Base-by-base conservation (phyloP, 2,113 vertebrate genomes). In the Chauna torquata region DNA sequence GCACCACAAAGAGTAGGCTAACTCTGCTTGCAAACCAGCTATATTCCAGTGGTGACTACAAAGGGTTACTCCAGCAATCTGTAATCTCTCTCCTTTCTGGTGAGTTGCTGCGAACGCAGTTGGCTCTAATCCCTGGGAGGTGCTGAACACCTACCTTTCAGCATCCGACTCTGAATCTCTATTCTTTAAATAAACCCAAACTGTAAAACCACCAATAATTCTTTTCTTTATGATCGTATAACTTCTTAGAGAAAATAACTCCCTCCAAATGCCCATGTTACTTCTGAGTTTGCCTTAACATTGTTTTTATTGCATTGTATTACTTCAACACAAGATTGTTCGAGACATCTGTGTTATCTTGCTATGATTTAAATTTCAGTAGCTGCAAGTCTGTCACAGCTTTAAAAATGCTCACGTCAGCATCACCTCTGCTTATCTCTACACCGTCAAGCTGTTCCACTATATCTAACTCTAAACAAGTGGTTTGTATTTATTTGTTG, bases 401-500 rank as follows among this genome's bases (percentile, higher is more conserved):
- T 87, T 93, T 89, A 57, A 52, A 91, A 88, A 57, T 13, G 22
- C 66, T 89, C 47, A 4, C 13, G n/a, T 62, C 86, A 80, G 70
- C 74, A 58, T 68, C 5, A 13, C 40, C 44, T 52, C 44, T 40
- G 65, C 69, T 88, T 94, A 89, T 89, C 91, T 91, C 14, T 7
- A 61, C 78, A 87, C 77, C 74, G 70, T 92, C 70, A 12, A 36
- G 16, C n/a, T 40, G 59, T 52, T 89, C 45, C 32, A 9, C 77
- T 91, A 4, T 30, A 71, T 81, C 77, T 57, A 30, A 71, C 58
- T 76, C 75, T 47, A 57, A 89, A 91, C 45, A 94, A 82, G 62
- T 74, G 81, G 74, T 62, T 97, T 94, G 58, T 85, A 87, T 97
- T 94, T 97, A 95, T 95, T 94, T 96, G 86, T 91, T 95, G 74